These are phyloP conservation scores for Lagocephalus sceleratus DNA, from an alignment of 2,797 vertebrate genomes.

Conservation along the genomic window DNA sequence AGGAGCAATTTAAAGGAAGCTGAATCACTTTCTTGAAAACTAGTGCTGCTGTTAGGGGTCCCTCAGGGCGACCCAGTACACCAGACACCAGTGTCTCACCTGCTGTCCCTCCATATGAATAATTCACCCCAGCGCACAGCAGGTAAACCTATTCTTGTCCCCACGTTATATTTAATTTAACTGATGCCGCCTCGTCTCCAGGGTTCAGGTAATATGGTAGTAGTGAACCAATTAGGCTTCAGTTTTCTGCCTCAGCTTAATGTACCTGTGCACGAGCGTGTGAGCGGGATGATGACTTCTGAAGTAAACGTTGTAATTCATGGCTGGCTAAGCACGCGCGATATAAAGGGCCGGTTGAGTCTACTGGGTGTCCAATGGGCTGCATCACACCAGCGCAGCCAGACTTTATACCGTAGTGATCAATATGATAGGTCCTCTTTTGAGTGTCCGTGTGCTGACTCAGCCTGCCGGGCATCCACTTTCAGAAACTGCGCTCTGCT, in stretches of 20 bases:
- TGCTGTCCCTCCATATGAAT: slow-evolving; percentile 62
- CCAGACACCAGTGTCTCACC: slow-evolving; percentile 34
- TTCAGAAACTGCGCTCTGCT: slow-evolving; percentile 10
- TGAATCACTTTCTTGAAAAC: no score
- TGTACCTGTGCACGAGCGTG: no score
- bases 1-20: not conserved
- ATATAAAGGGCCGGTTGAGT: no score
- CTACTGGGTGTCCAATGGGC: no score
- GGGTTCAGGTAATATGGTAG: no score
- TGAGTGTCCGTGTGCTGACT: slow-evolving; percentile 46
- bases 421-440: slow-evolving; percentile 16
- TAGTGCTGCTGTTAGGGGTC: no score
- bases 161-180: slow-evolving; percentile 70
- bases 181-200: slow-evolving; percentile 1
- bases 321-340: no score
- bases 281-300: no score
- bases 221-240: no score
- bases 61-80: slow-evolving; percentile 18
- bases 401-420: slow-evolving; percentile 10
- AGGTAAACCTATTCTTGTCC: slow-evolving; percentile 67
- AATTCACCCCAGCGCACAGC: slow-evolving; percentile 58
- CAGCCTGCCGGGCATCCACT: slow-evolving; percentile 36
- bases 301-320: no score
- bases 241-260: no score
- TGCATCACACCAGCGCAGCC: no score